Percentiles rank a stretch among this genome's conserved stretches.
These are phyloP conservation scores for Narcine bancroftii DNA, from an alignment of 2,113 vertebrate genomes.

Conservation along the genomic window DNA sequence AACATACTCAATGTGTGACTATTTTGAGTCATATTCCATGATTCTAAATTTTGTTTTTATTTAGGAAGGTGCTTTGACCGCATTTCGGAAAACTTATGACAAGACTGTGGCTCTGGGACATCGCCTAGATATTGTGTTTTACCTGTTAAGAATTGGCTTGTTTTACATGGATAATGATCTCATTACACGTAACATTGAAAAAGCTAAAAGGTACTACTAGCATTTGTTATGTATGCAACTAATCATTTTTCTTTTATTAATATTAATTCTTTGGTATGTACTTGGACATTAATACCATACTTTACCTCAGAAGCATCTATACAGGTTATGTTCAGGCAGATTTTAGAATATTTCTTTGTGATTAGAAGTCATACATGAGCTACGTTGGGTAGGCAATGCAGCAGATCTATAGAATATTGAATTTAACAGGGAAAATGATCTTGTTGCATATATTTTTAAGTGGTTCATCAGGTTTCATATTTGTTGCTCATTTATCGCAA, in stretches of 20 bases:
- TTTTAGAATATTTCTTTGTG: background rate
- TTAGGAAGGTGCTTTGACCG: conserved; percentile 85
- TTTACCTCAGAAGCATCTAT: background rate
- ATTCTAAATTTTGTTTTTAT: conserved; percentile 35
- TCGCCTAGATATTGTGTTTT: conserved; percentile 94
- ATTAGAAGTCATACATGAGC: background rate
- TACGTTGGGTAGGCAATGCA: background rate
- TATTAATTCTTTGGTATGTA: background rate
- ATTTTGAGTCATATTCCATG: background rate
- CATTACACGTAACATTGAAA: conserved; percentile 93
- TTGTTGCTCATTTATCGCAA: background rate
- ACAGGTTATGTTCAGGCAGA: background rate
- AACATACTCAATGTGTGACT: background rate
- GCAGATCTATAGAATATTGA: background rate
- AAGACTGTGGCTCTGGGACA: conserved; percentile 94
- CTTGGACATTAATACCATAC: background rate
- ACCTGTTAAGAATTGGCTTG: conserved; percentile 86
- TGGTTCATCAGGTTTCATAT: background rate
- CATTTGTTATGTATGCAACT: conserved; percentile 1
- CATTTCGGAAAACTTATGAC: conserved; percentile 92
- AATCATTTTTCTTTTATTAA: background rate
- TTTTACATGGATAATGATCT: conserved; percentile 99
- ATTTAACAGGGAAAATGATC: background rate
- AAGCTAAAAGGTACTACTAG: conserved; percentile 79
- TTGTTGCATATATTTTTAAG: no score